Conservation (phyloP, 2,797 vertebrate species). For the Pseudochromis fuscus region DNA sequence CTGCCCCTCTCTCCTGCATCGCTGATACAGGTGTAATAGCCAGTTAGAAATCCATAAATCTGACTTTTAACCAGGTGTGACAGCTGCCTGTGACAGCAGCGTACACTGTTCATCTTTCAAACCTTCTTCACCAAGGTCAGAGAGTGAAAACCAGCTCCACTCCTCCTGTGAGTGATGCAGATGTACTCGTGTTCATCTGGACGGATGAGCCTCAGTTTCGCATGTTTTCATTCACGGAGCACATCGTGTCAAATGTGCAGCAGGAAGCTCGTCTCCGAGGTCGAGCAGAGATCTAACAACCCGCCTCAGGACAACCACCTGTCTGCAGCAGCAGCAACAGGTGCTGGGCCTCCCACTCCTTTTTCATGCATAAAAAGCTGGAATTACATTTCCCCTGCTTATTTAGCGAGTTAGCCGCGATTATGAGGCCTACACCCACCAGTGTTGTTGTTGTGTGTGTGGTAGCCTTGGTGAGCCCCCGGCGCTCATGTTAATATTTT, state of each 20-base stretch:
- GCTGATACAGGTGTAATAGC: neutral
- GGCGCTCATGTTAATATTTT: neutral
- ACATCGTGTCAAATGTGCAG: slow-evolving; percentile 6
- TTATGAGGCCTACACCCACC: neutral
- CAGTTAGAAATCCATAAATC: slow-evolving; percentile 1
- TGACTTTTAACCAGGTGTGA: neutral
- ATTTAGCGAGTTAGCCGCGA: neutral
- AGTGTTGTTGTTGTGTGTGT: neutral
- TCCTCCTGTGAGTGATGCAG: slow-evolving; percentile 19
- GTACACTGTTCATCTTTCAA: slow-evolving; percentile 6
- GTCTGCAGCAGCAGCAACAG: slow-evolving; percentile 17
- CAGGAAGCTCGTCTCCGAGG: slow-evolving; percentile 1
- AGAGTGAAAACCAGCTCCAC: slow-evolving; percentile 5
- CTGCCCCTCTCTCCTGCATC: neutral
- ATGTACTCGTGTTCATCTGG: slow-evolving; percentile 4
- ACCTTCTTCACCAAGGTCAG: slow-evolving; percentile 13
- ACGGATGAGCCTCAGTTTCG: slow-evolving; percentile 1
- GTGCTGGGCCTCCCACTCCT: neutral
- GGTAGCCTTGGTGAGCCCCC: too few relatives aligned
- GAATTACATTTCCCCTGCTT: neutral
- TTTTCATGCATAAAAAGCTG: slow-evolving; percentile 1
- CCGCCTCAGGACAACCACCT: slow-evolving; percentile 23
- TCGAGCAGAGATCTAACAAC: slow-evolving; percentile 9
- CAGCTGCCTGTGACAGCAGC: slow-evolving; percentile 14
- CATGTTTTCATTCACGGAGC: slow-evolving; percentile 12